Evolutionary conservation across 2,888 invertebrate species (phyloP), one percentile per base, ranked within the genome.

Genomic region (Malachius bipustulatus): DNA sequence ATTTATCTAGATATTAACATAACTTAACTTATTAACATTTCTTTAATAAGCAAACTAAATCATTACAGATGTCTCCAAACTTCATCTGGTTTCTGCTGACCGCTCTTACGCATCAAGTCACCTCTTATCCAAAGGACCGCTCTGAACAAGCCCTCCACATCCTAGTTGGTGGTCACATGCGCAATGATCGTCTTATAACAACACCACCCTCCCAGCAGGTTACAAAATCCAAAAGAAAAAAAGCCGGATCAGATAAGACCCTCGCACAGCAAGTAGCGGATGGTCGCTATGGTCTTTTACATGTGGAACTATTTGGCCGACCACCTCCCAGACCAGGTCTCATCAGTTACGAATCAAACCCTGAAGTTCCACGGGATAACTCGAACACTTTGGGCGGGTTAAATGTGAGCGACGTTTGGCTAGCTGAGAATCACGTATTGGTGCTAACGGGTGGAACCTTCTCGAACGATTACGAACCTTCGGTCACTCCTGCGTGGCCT

Each of bases 201-300:
- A n/a, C n/a, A n/a, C n/a, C n/a, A n/a, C n/a, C n/a, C n/a, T n/a
- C n/a, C n/a, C n/a, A n/a, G n/a, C n/a, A n/a, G 51, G 50, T 8
- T 40, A 40, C 11, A 42, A 44, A 32, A 38, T 44, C 26, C 41
- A 44, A 37, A 39, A 43, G 35, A 16, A 31, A 16, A 2, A 32
- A n/a, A 38, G 81, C 81, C 41, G 85, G 85, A 43, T 78, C 81
- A 15, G 81, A 77, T 58, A 88, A 88, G 59, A 87, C 87, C 3
- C 65, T 88, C 24, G 75, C 84, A n/a, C 85, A 88, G 63, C 88
- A 88, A 64, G 85, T 88, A 47, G 80, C 82, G 39, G 89, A 89
- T 56, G 89, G 88, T 27, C 88, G 88, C 63, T 89, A 89, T 62
- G 88, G 85, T 16, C 67, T 89, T 4, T 85, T 89, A 46, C 87